Conservation (phyloP, 1,140 invertebrate species). For the Platyscapa corneri region DNA sequence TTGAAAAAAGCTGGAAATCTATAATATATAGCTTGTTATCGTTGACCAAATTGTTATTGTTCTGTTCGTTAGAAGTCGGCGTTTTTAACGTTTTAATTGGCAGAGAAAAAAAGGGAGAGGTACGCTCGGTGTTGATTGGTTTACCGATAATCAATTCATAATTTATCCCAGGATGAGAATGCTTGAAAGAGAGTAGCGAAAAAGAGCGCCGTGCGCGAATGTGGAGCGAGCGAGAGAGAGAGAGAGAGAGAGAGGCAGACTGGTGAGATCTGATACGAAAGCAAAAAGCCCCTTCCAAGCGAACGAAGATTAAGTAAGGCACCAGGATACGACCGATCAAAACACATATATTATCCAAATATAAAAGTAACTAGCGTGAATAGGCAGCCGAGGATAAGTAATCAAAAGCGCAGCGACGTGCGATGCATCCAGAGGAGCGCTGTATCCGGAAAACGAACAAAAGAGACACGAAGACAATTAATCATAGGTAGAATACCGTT, state of each 20-base stretch:
- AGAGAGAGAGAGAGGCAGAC: conserved; percentile 10
- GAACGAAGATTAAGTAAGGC: conserved; percentile 64
- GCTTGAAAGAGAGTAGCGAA: neutral
- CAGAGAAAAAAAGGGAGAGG: conserved; percentile 40
- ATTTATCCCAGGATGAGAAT: neutral
- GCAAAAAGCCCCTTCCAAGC: conserved; percentile 61
- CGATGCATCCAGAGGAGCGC: neutral
- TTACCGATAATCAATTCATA: neutral
- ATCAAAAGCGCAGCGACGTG: conserved; percentile 31
- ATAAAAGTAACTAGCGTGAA: conserved; percentile 40
- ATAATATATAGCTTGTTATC: conserved; percentile 24
- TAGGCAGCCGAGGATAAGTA: conserved; percentile 18
- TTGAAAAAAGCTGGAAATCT: conserved; percentile 7
- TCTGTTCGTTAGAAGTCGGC: conserved; percentile 10
- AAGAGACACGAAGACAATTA: conserved; percentile 21
- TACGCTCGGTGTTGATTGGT: conserved; percentile 36
- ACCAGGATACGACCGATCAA: conserved; percentile 43
- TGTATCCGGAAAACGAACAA: conserved; percentile 22
- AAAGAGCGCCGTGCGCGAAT: conserved; percentile 4
- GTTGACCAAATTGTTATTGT: conserved; percentile 15
- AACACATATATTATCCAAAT: conserved; percentile 42
- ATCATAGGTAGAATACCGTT: conserved; percentile 31
- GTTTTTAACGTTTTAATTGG: neutral
- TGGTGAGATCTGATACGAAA: conserved; percentile 47
- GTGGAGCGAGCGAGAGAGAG: conserved; percentile 43